Base-by-base conservation (phyloP, 2,113 vertebrate species). In the Arenaria interpres region DNA sequence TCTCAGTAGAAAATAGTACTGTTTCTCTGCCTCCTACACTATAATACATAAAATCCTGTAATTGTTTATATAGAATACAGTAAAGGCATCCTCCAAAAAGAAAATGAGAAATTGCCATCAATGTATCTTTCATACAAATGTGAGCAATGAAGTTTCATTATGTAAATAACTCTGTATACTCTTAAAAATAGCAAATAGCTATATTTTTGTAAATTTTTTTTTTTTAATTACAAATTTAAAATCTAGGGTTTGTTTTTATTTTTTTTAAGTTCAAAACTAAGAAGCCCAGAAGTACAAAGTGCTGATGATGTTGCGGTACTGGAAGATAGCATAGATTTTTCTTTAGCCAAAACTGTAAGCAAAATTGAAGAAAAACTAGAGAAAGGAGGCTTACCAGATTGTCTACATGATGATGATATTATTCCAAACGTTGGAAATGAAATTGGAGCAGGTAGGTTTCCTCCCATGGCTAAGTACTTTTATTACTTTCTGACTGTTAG, bases 341-440 rank as follows among this genome's bases (percentile, higher is more conserved):
- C 99, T 73, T 97, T 99, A 97, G 97, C 97, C 69, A 99, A 98
- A 96, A 98, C 98, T 48, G 98, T 99, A 73, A 98, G 91, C 41
- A 98, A 93, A 93, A 98, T 98, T 90, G 99, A 99, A 98, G 98
- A 98, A 90, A 98, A 98, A 89, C 96, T 99, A 86, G 98, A 98
- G 33, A 97, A 98, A 90, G 95, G 96, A n/a, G 73, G 35, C 72
- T 63, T 94, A 62, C 92, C 94, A 63, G 98, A 98, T 63, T 82
- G 79, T 83, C 35, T 71, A 59, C 97, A 97, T 74, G 98, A 99
- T 71, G 98, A 99, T 63, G 98, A 98, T 66, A 48, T 98, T 90
- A 95, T 98, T 77, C 97, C 97, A 60, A 79, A 84, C 6, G 27
- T 64, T 91, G 98, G 97, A 88, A 98, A 98, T 73, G 97, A 98